Evolutionary conservation across 30 jellyfish, hydroid and myxozoan species (phyloP).

Genomic region (Nemopilema nomurai): DNA sequence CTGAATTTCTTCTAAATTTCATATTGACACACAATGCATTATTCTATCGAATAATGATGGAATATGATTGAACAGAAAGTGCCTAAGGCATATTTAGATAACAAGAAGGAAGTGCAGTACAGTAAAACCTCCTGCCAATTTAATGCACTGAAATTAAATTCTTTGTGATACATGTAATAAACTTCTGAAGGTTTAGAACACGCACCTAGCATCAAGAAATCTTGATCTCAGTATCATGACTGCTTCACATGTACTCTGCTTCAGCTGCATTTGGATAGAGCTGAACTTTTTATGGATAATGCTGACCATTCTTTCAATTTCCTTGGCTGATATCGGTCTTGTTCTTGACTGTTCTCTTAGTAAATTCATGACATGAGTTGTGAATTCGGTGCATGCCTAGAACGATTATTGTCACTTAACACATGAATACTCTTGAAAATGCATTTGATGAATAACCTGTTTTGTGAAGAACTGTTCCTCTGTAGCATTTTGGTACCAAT

Average conservation of each 20-base stretch:
- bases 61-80: no score
- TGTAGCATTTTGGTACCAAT: no score
- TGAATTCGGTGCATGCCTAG: constrained; percentile 96
- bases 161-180: neutral
- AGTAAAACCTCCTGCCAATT: no score
- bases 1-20: no score
- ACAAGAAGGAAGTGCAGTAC: no score
- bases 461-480: no score
- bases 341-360: constrained; percentile 96
- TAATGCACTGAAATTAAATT: neutral
- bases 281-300: constrained; percentile 92
- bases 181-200: neutral
- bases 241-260: constrained; percentile 98
- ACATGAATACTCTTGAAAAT: neutral
- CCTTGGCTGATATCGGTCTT: constrained; percentile 90
- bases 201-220: constrained; percentile 98
- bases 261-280: constrained; percentile 94
- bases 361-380: constrained; percentile 97
- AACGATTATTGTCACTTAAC: neutral
- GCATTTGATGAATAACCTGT: no score
- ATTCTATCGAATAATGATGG: no score
- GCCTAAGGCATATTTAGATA: no score
- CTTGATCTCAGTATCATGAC: constrained; percentile 96
- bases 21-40: no score
- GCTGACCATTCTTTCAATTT: constrained; percentile 94